Evolutionary conservation across 2,113 vertebrate genomes (phyloP).

Genomic region (Oncorhynchus gorbuscha): DNA sequence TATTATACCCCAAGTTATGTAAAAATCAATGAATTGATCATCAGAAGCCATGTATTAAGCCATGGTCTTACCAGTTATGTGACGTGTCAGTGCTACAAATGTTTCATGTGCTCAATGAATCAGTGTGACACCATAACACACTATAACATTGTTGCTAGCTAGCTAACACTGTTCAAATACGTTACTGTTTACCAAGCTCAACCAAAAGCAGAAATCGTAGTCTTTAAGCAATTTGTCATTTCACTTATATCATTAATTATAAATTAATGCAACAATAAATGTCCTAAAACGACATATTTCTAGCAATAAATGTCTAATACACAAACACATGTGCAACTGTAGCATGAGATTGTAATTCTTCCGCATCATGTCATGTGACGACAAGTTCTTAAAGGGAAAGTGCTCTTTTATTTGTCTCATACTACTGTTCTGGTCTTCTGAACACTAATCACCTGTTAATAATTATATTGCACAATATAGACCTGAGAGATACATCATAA

Average conservation of each 20-base stretch:
- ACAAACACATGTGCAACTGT: neutral
- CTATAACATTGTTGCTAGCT: neutral
- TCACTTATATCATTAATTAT: neutral
- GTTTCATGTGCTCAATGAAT: neutral
- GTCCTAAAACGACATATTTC: neutral
- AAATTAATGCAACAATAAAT: neutral
- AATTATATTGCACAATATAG: too few species aligned
- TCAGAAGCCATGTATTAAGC: neutral
- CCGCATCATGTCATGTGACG: constrained; percentile 1
- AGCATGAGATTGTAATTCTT: neutral
- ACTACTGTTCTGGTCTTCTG: neutral
- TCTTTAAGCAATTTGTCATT: neutral
- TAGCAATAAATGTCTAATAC: neutral
- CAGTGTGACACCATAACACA: neutral
- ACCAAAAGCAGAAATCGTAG: neutral
- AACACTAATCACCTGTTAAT: too few species aligned
- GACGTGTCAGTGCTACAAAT: neutral
- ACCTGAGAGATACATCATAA: too few species aligned
- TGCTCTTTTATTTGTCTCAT: neutral
- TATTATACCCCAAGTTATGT: neutral
- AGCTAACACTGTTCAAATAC: too few species aligned
- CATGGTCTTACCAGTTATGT: neutral
- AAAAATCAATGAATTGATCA: neutral
- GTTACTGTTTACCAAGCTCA: too few species aligned
- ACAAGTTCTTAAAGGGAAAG: neutral